Conservation (phyloP, 2,888 invertebrate genomes). For the Caenorhabditis becei region DNA sequence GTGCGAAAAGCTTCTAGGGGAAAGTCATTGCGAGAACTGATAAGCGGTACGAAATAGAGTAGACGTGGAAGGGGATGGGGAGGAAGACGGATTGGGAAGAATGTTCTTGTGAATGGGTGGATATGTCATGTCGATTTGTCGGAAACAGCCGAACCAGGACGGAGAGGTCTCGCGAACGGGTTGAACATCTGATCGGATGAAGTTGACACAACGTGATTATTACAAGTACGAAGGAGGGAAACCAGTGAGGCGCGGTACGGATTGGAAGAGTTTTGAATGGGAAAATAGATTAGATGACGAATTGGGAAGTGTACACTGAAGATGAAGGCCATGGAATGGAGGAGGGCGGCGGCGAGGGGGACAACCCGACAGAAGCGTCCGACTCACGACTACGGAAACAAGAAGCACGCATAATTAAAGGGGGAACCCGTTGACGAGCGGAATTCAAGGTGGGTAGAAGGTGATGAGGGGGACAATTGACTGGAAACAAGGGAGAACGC, state of each 20-base stretch:
- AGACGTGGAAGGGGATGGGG: background rate
- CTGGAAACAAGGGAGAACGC: conserved; percentile 10
- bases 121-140: conserved; percentile 60
- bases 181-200: conserved; percentile 25
- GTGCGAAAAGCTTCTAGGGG: conserved; percentile 24
- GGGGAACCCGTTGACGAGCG: conserved; percentile 27
- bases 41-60: conserved; percentile 16
- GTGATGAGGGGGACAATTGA: conserved; percentile 18
- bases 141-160: conserved; percentile 28
- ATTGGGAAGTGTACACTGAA: conserved; percentile 46
- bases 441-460: conserved; percentile 44
- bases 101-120: conserved; percentile 35
- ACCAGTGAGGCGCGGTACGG: conserved; percentile 36
- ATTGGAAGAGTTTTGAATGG: conserved; percentile 6
- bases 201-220: conserved; percentile 58
- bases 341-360: background rate
- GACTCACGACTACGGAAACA: conserved; percentile 14
- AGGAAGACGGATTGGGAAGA: conserved; percentile 13
- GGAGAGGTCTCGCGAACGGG: conserved; percentile 11
- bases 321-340: conserved; percentile 19
- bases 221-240: conserved; percentile 44
- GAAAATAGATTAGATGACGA: background rate
- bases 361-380: conserved; percentile 14
- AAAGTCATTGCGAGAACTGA: conserved; percentile 13
- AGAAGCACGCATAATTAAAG: conserved; percentile 40